phyloP scores from a whole-genome alignment of 1,140 invertebrate species.

The Neodiprion fabricii region DNA sequence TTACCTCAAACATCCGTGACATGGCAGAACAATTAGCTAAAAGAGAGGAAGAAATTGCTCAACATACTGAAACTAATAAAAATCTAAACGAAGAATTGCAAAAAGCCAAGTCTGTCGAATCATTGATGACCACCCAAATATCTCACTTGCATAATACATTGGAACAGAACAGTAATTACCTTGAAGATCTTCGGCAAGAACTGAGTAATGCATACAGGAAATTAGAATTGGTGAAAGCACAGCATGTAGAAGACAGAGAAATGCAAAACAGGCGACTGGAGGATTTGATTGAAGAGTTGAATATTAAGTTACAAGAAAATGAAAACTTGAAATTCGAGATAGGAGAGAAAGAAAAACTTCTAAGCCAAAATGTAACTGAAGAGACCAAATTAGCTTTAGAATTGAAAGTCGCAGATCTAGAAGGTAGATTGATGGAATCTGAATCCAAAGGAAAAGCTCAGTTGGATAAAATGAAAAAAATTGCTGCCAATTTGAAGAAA shows the following conservation, averaged over 20 bases:
- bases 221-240: conserved; percentile 59
- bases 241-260: conserved; percentile 44
- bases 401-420: conserved; percentile 40
- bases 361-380: conserved; percentile 35
- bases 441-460: conserved; percentile 42
- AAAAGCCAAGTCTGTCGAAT: conserved; percentile 42
- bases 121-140: conserved; percentile 52
- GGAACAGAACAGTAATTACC: conserved; percentile 49
- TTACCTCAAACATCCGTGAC: conserved; percentile 38
- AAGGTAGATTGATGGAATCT: conserved; percentile 39
- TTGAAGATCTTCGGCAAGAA: conserved; percentile 53
- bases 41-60: conserved; percentile 35
- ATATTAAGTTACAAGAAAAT: conserved; percentile 35
- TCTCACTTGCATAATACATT: conserved; percentile 40
- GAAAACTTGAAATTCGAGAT: conserved; percentile 40
- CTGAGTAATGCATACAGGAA: conserved; percentile 51
- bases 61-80: conserved; percentile 24
- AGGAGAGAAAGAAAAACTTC: conserved; percentile 35
- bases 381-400: conserved; percentile 39
- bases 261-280: conserved; percentile 44
- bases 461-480: conserved; percentile 78
- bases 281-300: conserved; percentile 43
- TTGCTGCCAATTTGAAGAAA: conserved; percentile 77
- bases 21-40: conserved; percentile 35
- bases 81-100: conserved; percentile 12